These are phyloP conservation scores for Phasianus colchicus DNA, from an alignment of 2,113 vertebrate species.

Conservation along the genomic window DNA sequence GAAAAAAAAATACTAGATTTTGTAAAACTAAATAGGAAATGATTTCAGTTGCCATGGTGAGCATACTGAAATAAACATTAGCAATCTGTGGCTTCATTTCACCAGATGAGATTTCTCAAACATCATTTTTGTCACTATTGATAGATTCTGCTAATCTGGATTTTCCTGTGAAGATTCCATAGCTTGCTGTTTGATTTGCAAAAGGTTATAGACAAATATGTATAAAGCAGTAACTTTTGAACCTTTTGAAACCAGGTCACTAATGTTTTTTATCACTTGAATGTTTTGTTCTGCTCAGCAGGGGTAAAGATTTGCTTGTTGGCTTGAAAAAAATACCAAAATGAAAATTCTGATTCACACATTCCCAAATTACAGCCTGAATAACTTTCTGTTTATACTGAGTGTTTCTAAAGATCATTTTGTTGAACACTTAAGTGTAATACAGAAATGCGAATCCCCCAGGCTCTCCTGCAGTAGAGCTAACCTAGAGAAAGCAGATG, in stretches of 20 bases:
- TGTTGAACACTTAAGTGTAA: neutral
- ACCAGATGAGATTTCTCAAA: neutral
- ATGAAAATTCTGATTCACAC: rapidly evolving
- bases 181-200: neutral
- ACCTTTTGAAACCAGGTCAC: neutral
- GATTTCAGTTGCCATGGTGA: constrained; percentile 70
- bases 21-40: constrained; percentile 3
- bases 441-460: neutral
- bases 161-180: neutral
- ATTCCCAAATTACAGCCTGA: neutral
- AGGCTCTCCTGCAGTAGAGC: neutral
- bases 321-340: neutral
- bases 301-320: neutral
- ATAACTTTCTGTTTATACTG: neutral
- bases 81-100: constrained; percentile 37
- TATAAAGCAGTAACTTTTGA: neutral
- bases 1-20: neutral
- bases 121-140: neutral
- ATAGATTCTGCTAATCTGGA: constrained; percentile 12
- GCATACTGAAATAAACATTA: constrained; percentile 35
- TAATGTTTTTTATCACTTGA: neutral
- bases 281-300: neutral
- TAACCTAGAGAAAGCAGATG: neutral
- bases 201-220: neutral
- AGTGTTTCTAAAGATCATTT: neutral